phyloP scores from a whole-genome alignment of 2,113 vertebrate species.

The Rhinolophus sinicus region DNA sequence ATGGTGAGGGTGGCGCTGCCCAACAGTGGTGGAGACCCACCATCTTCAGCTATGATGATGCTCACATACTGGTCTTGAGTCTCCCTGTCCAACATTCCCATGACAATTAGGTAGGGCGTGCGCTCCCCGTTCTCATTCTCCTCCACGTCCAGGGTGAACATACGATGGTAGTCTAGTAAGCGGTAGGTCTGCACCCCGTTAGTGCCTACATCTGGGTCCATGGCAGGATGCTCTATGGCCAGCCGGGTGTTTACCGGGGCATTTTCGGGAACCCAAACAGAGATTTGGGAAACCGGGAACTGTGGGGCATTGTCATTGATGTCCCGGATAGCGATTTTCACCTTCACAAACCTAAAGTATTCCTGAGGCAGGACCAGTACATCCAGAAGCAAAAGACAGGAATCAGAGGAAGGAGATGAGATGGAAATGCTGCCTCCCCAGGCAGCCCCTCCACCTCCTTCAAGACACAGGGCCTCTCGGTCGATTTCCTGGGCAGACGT shows the following conservation, averaged over 20 bases:
- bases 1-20: slow-evolving; percentile 95
- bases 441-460: slow-evolving; percentile 82
- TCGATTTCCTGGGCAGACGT: slow-evolving; percentile 94
- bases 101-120: slow-evolving; percentile 96
- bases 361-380: slow-evolving; percentile 96
- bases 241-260: slow-evolving; percentile 92
- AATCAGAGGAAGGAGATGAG: slow-evolving; percentile 77
- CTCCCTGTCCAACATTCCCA: slow-evolving; percentile 93
- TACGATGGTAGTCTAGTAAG: slow-evolving; percentile 92
- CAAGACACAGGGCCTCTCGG: slow-evolving; percentile 92
- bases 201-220: slow-evolving; percentile 92
- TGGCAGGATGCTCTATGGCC: slow-evolving; percentile 94
- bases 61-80: slow-evolving; percentile 92
- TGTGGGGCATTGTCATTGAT: slow-evolving; percentile 95
- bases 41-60: slow-evolving; percentile 95
- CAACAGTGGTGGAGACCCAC: slow-evolving; percentile 91
- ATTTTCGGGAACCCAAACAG: slow-evolving; percentile 93
- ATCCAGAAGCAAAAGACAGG: slow-evolving; percentile 93
- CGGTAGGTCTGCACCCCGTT: slow-evolving; percentile 96
- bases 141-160: slow-evolving; percentile 97
- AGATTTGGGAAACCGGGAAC: slow-evolving; percentile 92
- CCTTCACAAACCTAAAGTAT: slow-evolving; percentile 96
- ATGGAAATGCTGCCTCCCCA: slow-evolving; percentile 62
- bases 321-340: slow-evolving; percentile 94
- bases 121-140: slow-evolving; percentile 96